Evolutionary conservation across 1,140 invertebrate genomes (phyloP), one percentile per base, ranked within the genome.

Genomic region (Caenorhabditis brenneri): DNA sequence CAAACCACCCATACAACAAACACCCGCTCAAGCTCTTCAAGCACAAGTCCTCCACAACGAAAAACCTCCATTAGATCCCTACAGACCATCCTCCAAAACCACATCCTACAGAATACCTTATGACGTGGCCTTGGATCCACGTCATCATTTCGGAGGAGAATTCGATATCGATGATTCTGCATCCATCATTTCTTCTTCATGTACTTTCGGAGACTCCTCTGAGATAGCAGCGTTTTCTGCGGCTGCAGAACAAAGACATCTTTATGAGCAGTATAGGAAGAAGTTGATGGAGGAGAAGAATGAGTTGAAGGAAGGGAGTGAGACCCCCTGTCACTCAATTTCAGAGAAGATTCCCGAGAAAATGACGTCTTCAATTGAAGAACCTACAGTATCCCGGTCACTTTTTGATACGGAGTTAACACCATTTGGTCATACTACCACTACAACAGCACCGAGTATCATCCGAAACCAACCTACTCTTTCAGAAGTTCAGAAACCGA

Each of bases 271-370:
- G n/a, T 74, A 74, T 42, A 2, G 36, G 10, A 74, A 46, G 9
- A 74, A 74, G 65, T 24, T 74, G 9, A 10, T 74, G 36, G 65
- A 74, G 24, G 65, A 74, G 36, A 74, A 74, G 22, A 46, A 74
- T 42, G 65, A 74, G 36, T 74, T 74, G 36, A 74, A 74, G 36
- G 65, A 74, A 36, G 65, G 36, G 24, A 39, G 65, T 74, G 65
- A 74, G 65, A 74, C 65, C 9, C 65, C 65, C 7, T 22, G 36
- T 74, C 22, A 42, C 9, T 74, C 65, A 1, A 10, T 42, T 5
- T 74, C 65, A 7, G 65, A 74, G 10, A 74, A 74, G 12, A n/a
- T 36, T 15, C 7, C 48, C 1, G 48, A 15, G 2, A 46, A 46
- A 9, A 46, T 16, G 2, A 16, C 9, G 42, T 12, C 9, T 2